Percentiles rank a stretch among this genome's conserved stretches.
Conservation (phyloP, 2,888 invertebrate species). For the Selenia dentaria region DNA sequence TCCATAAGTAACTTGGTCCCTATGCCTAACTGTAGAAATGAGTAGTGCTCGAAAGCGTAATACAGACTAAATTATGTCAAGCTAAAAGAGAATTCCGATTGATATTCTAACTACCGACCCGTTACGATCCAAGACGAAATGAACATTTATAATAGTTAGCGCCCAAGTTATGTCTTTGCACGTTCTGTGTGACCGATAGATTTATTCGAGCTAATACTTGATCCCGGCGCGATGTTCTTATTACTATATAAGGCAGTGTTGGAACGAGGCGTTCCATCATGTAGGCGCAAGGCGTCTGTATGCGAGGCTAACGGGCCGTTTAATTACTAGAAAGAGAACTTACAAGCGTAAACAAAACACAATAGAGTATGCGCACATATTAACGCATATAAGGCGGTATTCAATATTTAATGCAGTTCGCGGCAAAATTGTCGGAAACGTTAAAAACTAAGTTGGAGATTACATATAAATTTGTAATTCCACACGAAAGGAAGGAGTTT, state of each 20-base stretch:
- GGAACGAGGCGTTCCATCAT: too few species aligned
- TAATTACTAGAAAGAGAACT: slow-evolving; percentile 14
- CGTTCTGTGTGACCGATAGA: slow-evolving; percentile 29
- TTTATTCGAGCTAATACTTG: slow-evolving; percentile 30
- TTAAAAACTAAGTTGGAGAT: slow-evolving; percentile 72
- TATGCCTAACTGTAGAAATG: slow-evolving; percentile 42
- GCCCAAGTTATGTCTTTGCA: slow-evolving; percentile 21
- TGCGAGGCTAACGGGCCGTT: slow-evolving; percentile 21
- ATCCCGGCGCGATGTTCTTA: slow-evolving; percentile 17
- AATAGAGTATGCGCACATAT: slow-evolving; percentile 8
- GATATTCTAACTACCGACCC: slow-evolving; percentile 37
- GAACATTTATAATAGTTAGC: slow-evolving; percentile 17
- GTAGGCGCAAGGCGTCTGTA: too few species aligned
- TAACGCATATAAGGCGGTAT: slow-evolving; percentile 51
- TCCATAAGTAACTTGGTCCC: slow-evolving; percentile 59
- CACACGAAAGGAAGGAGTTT: slow-evolving; percentile 58
- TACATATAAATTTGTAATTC: slow-evolving; percentile 65
- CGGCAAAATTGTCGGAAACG: slow-evolving; percentile 56
- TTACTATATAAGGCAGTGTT: slow-evolving; percentile 25
- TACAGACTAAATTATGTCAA: slow-evolving; percentile 34
- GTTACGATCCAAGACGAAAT: slow-evolving; percentile 25
- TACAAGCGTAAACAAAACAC: slow-evolving; percentile 12
- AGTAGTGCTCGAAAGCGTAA: slow-evolving; percentile 37
- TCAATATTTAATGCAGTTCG: slow-evolving; percentile 49
- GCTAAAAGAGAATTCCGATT: slow-evolving; percentile 39